Percentiles rank a stretch among this genome's conserved stretches.
These are phyloP conservation scores for Morone saxatilis DNA, from an alignment of 2,113 vertebrate genomes.

Conservation along the genomic window DNA sequence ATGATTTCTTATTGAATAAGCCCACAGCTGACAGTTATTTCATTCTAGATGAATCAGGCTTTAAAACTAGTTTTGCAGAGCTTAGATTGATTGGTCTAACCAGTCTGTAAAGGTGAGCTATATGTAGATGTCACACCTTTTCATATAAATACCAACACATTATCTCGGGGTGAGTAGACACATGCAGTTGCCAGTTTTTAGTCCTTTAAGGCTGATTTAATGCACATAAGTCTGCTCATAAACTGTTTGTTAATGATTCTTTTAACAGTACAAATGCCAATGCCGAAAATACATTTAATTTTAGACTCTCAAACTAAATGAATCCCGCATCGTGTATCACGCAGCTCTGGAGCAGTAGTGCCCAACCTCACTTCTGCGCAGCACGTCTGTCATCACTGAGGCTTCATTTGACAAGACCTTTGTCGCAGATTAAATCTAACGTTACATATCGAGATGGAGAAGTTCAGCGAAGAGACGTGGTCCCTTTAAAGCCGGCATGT, in stretches of 20 bases:
- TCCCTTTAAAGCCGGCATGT: constrained; percentile 26
- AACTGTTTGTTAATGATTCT: too few species aligned
- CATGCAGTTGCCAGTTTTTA: neutral
- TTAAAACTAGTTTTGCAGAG: neutral
- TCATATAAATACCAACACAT: neutral
- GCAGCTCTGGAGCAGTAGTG: neutral
- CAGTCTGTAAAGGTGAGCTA: neutral
- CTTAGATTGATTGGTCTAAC: neutral
- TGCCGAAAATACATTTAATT: neutral
- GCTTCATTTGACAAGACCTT: neutral
- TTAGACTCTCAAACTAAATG: neutral
- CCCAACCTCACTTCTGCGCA: constrained; percentile 1
- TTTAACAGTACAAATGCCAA: neutral
- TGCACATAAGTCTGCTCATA: neutral
- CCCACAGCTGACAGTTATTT: too few species aligned
- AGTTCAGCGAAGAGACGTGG: neutral
- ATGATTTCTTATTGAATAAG: neutral
- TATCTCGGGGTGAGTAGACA: too few species aligned
- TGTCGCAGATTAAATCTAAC: neutral
- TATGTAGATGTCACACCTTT: neutral
- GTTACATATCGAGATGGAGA: neutral
- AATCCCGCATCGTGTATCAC: neutral
- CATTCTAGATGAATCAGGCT: too few species aligned
- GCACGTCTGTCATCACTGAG: constrained; percentile 9
- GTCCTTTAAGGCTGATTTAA: neutral